Evolutionary conservation across 2,888 invertebrate species (phyloP).

Genomic region (Junonia oenone): DNA sequence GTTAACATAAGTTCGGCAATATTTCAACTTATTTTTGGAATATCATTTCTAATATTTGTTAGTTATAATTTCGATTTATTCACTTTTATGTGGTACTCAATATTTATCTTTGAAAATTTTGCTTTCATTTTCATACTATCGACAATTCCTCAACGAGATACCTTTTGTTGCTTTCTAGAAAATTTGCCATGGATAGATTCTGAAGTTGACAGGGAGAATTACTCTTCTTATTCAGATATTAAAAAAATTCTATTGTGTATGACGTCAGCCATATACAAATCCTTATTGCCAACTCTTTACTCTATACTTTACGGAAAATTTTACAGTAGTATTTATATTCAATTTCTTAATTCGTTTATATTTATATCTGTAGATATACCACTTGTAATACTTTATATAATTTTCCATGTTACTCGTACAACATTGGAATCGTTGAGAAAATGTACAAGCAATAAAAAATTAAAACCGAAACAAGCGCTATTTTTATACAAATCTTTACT

Average conservation of each 20-base stretch:
- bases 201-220: not conserved
- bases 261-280: not conserved
- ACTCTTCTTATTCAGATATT: not conserved
- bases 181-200: not conserved
- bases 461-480: not conserved
- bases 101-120: not conserved
- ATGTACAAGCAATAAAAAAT: not conserved
- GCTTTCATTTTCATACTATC: not conserved
- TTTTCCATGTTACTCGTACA: not conserved
- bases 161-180: not conserved
- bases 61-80: not conserved
- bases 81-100: not conserved
- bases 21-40: not conserved
- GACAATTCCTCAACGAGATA: not conserved
- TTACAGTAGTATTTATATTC: not conserved
- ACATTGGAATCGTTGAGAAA: slow-evolving; percentile 3
- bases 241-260: not conserved
- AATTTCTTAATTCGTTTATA: not conserved
- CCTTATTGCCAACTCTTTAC: not conserved
- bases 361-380: not conserved
- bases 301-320: not conserved
- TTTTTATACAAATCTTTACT: slow-evolving; percentile 13
- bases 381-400: not conserved
- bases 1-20: not conserved
- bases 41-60: not conserved